Percentiles rank a stretch among this genome's conserved stretches.
Evolutionary conservation across 2,797 vertebrate species (phyloP).

Genomic region (Helarctos malayanus): DNA sequence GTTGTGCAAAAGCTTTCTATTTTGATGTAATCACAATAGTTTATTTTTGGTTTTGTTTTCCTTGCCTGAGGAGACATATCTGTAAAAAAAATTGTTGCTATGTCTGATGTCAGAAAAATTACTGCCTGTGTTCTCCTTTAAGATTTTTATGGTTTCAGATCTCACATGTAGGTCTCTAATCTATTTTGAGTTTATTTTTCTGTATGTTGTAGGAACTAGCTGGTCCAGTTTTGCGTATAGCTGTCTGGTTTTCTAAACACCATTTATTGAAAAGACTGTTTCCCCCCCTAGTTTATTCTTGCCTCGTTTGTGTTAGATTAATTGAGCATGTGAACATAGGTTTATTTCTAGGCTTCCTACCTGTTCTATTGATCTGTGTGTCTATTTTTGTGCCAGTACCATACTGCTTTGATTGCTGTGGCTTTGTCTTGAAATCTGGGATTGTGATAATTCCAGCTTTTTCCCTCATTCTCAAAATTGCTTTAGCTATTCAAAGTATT

Average conservation of each 20-base stretch:
- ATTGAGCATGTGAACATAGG: background rate
- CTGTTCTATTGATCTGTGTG: background rate
- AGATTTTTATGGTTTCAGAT: background rate
- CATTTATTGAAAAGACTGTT: background rate
- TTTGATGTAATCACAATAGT: background rate
- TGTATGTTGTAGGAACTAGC: background rate
- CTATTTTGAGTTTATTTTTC: background rate
- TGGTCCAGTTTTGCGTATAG: background rate
- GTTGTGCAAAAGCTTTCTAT: background rate
- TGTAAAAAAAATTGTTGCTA: background rate
- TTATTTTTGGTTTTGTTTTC: background rate
- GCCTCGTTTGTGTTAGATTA: background rate
- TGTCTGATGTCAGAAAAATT: background rate
- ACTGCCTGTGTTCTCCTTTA: background rate
- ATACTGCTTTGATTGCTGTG: background rate
- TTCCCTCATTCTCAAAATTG: background rate
- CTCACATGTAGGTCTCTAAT: background rate
- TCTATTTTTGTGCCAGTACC: background rate
- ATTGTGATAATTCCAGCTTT: background rate
- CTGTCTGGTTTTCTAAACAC: background rate
- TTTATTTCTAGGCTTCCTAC: background rate
- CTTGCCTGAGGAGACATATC: background rate
- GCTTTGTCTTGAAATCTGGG: background rate
- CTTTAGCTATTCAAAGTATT: background rate
- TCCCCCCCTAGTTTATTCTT: background rate